These are phyloP conservation scores for Hipposideros armiger DNA, from an alignment of 2,113 vertebrate species.

Conservation along the genomic window DNA sequence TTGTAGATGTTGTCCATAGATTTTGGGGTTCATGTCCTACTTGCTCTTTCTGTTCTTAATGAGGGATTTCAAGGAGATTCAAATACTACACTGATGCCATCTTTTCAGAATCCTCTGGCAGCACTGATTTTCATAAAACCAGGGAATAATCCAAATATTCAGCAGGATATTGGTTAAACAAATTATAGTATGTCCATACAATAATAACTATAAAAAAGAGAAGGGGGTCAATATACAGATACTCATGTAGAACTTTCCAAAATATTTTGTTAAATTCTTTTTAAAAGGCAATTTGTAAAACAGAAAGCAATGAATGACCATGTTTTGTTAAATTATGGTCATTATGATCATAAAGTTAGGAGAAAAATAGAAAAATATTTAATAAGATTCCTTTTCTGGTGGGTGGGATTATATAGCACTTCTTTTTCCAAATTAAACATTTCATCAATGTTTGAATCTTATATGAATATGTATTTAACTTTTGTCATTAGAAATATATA, in stretches of 20 bases:
- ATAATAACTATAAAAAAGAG: not conserved
- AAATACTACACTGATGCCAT: not conserved
- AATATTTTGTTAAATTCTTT: not conserved
- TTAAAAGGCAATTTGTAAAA: constrained; percentile 12
- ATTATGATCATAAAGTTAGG: not conserved
- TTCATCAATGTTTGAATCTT: constrained; percentile 47
- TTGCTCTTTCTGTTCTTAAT: not conserved
- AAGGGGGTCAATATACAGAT: not conserved
- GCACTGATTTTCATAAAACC: constrained; percentile 23
- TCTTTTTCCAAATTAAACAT: constrained; percentile 41
- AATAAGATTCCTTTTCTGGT: constrained; percentile 44
- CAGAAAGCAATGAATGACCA: not conserved
- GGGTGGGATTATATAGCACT: not conserved
- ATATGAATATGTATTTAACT: not conserved
- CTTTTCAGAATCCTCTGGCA: not conserved
- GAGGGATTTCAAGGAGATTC: not conserved
- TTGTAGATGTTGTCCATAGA: not conserved
- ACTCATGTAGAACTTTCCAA: not conserved
- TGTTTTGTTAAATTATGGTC: constrained; percentile 31
- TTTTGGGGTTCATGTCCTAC: not conserved
- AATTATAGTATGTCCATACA: not conserved
- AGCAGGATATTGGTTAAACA: not conserved
- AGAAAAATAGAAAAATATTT: not conserved
- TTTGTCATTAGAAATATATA: constrained; percentile 13
- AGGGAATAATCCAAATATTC: not conserved